These are phyloP conservation scores for Cephalopholis sonnerati DNA, from an alignment of 2,113 vertebrate genomes.

Conservation along the genomic window DNA sequence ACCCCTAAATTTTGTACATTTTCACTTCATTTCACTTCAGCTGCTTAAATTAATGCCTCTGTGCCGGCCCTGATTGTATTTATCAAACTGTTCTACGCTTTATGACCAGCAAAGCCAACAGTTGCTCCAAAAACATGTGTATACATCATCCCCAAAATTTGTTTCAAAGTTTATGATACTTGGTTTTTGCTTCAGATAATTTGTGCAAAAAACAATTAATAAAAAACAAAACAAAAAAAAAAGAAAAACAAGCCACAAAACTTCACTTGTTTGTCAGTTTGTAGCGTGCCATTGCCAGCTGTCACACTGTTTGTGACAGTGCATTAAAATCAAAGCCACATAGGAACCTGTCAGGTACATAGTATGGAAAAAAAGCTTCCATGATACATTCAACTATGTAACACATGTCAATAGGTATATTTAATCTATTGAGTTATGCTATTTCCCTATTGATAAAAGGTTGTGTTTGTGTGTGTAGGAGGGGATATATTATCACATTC, in stretches of 20 bases:
- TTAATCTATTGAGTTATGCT: conserved; percentile 34
- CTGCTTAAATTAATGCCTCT: not conserved
- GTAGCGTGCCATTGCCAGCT: not conserved
- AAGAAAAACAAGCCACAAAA: not conserved
- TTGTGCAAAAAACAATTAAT: conserved; percentile 26
- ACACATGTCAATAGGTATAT: conserved; percentile 44
- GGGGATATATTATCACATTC: conserved; percentile 56
- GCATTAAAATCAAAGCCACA: conserved; percentile 38
- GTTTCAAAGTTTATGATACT: not conserved
- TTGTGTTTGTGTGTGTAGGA: conserved; percentile 47
- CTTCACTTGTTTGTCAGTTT: conserved; percentile 13
- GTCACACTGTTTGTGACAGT: conserved; percentile 18
- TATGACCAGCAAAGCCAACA: conserved; percentile 56
- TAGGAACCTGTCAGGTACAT: conserved; percentile 51
- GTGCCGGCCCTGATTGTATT: conserved; percentile 17
- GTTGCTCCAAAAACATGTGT: conserved; percentile 15
- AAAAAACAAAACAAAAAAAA: not conserved
- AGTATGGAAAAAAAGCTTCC: conserved; percentile 60
- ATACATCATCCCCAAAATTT: conserved; percentile 18
- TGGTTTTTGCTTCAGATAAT: conserved; percentile 14
- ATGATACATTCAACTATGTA: conserved; percentile 72
- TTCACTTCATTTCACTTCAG: not conserved
- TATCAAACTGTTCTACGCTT: conserved; percentile 13
- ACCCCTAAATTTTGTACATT: not conserved
- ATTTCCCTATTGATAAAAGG: conserved; percentile 21